Base-by-base conservation (phyloP, 2,888 invertebrate genomes). In the Nomada lathburiana region DNA sequence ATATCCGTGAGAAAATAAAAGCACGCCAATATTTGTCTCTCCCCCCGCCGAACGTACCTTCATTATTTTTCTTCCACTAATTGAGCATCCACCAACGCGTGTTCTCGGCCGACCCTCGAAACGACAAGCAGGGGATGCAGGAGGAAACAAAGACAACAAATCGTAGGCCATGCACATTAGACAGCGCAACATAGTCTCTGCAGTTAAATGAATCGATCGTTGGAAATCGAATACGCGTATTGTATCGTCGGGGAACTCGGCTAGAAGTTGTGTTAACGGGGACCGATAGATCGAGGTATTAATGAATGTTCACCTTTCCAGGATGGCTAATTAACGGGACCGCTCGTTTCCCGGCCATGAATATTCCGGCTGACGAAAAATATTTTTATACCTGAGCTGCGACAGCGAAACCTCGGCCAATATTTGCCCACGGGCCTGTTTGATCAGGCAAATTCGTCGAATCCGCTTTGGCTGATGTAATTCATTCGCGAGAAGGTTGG, bases 251-350 rank as follows among this genome's bases (percentile, higher is more conserved):
- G 1, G 20, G 11, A 26, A 64, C 26, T 26, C n/a, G 20, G 20
- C 16, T 20, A 11, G 50, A n/a, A 26, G 47, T 36, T 36, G 36
- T 0, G 72, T 64, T 47, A 64, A 57, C 64, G 5, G n/a, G 26
- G 4, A 62, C 60, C 44, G 23, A 57, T 47, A 4, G 29, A 63
- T 72, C 63, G 65, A 23, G 2, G 65, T 47, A 74, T 65, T 65
- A 65, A 74, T 65, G 65, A 64, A 63, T 63, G 63, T 57, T 57
- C 64, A 57, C 29, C 64, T 73, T 65, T 65, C 64, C 57, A 16
- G 26, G 11, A 7, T 11, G 23, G 57, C 47, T 69, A 74, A 74
- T 74, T 74, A 74, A 65, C 73, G 20, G 64, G 7, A 10, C n/a
- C 42, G 57, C 44, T 55, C 36, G 36, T 20, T 65, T 47, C 13